These are phyloP conservation scores for Poliocrania exsul DNA, from an alignment of 2,797 vertebrate species.

Conservation along the genomic window DNA sequence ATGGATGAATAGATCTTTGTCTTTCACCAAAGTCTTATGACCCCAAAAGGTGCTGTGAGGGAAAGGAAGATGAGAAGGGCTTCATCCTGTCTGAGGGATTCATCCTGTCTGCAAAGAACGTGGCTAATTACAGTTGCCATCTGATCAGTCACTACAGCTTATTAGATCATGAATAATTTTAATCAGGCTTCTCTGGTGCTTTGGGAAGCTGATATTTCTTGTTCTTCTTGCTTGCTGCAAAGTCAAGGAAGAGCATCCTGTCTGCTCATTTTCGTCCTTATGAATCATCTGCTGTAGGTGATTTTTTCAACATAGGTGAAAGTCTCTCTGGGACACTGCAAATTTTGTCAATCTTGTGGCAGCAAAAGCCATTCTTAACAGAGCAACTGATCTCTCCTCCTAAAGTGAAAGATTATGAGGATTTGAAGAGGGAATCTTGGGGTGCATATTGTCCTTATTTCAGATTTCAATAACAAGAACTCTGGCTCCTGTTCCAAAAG, in stretches of 20 bases:
- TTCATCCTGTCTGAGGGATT: neutral
- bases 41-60: neutral
- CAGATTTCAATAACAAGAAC: conserved; percentile 35
- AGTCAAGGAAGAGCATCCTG: neutral
- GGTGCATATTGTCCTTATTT: conserved; percentile 47
- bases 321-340: conserved; percentile 7
- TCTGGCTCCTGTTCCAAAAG: neutral
- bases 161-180: conserved; percentile 42
- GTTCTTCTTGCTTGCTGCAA: conserved; percentile 21
- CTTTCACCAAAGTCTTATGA: neutral
- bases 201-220: conserved; percentile 36
- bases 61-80: neutral
- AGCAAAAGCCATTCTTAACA: conserved; percentile 35
- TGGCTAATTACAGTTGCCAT: neutral
- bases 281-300: conserved; percentile 23
- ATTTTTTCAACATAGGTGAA: conserved; percentile 20
- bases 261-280: conserved; percentile 31
- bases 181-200: neutral
- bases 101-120: neutral
- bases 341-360: conserved; percentile 22
- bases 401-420: conserved; percentile 51
- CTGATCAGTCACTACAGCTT: conserved; percentile 17
- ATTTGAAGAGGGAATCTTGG: conserved; percentile 40
- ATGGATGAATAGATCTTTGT: neutral
- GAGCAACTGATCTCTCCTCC: neutral